Conservation (phyloP, 2,113 vertebrate genomes). For the Ranitomeya variabilis region DNA sequence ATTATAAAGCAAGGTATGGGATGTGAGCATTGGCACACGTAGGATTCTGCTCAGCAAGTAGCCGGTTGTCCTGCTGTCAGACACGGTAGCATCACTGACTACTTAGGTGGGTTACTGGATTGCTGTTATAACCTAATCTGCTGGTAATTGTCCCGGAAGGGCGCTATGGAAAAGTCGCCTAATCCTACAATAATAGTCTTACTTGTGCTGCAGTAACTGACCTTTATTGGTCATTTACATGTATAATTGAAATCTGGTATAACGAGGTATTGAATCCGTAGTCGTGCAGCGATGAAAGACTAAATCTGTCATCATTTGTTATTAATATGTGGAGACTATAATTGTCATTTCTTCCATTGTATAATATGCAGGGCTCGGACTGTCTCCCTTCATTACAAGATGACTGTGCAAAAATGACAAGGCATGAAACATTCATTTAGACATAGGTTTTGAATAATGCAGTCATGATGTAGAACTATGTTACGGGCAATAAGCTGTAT, state of each 20-base stretch:
- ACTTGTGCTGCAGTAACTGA: background rate
- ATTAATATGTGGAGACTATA: background rate
- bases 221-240: background rate
- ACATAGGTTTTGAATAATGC: background rate
- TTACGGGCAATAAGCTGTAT: background rate
- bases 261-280: background rate
- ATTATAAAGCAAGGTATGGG: background rate
- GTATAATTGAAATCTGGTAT: background rate
- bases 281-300: background rate
- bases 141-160: background rate
- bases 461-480: background rate
- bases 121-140: constrained; percentile 5
- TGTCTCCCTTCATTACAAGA: background rate
- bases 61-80: background rate
- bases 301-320: background rate
- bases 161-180: background rate
- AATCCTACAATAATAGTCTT: background rate
- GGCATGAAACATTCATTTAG: background rate
- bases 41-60: background rate
- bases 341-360: background rate
- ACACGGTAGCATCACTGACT: background rate
- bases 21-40: background rate
- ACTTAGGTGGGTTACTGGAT: background rate
- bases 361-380: background rate
- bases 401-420: background rate